Base-by-base conservation (phyloP, 2,797 vertebrate genomes). In the Adrianichthys oophorus region DNA sequence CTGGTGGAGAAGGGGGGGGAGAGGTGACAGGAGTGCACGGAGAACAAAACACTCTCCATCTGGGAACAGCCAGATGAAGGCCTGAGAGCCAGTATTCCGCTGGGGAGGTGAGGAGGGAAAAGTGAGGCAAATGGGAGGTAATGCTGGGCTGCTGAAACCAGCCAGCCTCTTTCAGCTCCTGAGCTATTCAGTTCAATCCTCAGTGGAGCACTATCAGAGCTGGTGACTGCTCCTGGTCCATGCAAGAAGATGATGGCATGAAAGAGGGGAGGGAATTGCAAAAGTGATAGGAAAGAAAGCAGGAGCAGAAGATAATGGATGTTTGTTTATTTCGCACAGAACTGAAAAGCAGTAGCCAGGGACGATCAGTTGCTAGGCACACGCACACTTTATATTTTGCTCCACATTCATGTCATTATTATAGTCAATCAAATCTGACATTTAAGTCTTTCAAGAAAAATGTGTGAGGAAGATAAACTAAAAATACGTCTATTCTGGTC, bases 21-120 rank as follows among this genome's bases (percentile, higher is more conserved):
- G 70, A 69, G 85, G 79, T 85, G 85, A 86, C 62, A 64, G 78
- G 68, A 83, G 88, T 67, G 70, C 73, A 68, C 75, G 53, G 87
- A 79, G 82, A 90, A 90, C 87, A 89, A 91, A 90, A 89, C 83
- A 88, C 76, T 82, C 81, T 85, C 80, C 87, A 82, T 87, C 78
- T 85, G 84, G 85, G 85, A 89, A 80, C 84, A 64, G 79, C 51
- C 48, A 87, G 86, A 87, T 83, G 85, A 80, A 84, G 83, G 87
- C 85, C 84, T 83, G 79, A 85, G 87, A 87, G 86, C 86, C 1
- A 43, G 68, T 89, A 87, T 90, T 89, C 89, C 83, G 1, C 52
- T 81, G 70, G 85, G 88, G 80, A 79, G 74, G 75, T 56, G 62
- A 70, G 67, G 70, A 82, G 65, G 69, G 74, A 75, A 80, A 84